These are phyloP conservation scores for Ctenopoma multispine DNA, from an alignment of 2,797 vertebrate species.

Conservation along the genomic window DNA sequence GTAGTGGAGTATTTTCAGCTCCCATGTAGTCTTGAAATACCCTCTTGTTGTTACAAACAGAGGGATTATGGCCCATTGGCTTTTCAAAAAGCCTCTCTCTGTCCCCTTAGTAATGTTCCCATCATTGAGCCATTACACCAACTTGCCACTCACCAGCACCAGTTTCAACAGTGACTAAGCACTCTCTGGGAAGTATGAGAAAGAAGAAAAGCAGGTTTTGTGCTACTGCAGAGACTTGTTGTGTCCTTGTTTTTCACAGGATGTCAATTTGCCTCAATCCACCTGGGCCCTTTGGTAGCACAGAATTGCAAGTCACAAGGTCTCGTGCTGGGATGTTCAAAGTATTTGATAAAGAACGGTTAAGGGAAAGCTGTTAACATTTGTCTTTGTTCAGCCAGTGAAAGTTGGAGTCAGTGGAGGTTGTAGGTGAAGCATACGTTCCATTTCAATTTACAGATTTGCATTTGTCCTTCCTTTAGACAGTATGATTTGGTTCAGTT, in stretches of 20 bases:
- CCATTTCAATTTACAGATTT: slow-evolving; percentile 69
- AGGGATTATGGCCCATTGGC: slow-evolving; percentile 58
- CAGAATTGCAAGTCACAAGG: slow-evolving; percentile 11
- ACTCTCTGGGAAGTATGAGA: slow-evolving; percentile 7
- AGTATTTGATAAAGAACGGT: slow-evolving; percentile 30
- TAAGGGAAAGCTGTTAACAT: slow-evolving; percentile 33
- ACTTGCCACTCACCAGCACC: slow-evolving; percentile 12
- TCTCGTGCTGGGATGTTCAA: slow-evolving; percentile 28
- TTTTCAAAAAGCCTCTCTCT: slow-evolving; percentile 46
- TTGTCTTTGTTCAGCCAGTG: slow-evolving; percentile 36
- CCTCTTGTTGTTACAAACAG: slow-evolving; percentile 65
- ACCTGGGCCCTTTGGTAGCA: background rate
- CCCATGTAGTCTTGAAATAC: slow-evolving; percentile 34
- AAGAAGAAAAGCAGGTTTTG: slow-evolving; percentile 12
- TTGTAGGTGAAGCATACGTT: slow-evolving; percentile 49
- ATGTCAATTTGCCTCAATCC: slow-evolving; percentile 23
- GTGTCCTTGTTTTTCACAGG: slow-evolving; percentile 41
- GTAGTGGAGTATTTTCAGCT: slow-evolving; percentile 29
- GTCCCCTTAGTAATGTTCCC: slow-evolving; percentile 56
- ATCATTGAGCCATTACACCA: slow-evolving; percentile 56
- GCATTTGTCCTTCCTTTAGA: slow-evolving; percentile 68
- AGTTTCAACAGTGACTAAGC: slow-evolving; percentile 24
- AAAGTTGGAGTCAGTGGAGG: slow-evolving; percentile 16
- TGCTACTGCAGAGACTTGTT: slow-evolving; percentile 27
- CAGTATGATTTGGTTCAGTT: slow-evolving; percentile 42